phyloP scores from a whole-genome alignment of 1,140 invertebrate species.

The Heliconius hewitsoni region DNA sequence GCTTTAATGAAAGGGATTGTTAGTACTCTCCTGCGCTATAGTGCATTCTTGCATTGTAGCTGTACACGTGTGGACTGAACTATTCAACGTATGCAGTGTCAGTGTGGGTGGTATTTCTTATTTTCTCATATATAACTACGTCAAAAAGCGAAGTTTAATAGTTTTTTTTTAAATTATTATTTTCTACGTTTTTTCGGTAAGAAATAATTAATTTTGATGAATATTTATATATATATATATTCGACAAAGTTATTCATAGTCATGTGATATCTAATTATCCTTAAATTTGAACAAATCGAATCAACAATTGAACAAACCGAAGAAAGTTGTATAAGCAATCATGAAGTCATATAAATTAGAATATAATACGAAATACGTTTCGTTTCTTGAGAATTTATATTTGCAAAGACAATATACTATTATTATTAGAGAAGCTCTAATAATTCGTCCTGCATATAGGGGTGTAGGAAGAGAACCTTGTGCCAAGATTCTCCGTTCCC shows the following conservation, averaged over 20 bases:
- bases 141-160: neutral
- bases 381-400: neutral
- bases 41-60: neutral
- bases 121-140: neutral
- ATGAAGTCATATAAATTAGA: neutral
- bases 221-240: too few species aligned
- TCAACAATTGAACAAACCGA: neutral
- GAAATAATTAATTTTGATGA: neutral
- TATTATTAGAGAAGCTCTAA: neutral
- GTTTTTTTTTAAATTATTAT: neutral
- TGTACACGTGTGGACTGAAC: neutral
- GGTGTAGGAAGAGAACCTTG: neutral
- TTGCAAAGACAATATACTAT: too few species aligned
- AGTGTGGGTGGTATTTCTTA: neutral
- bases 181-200: neutral
- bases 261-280: too few species aligned
- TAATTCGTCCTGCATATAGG: neutral
- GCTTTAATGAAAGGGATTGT: constrained; percentile 3
- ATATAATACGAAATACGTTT: neutral
- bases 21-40: neutral
- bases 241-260: too few species aligned
- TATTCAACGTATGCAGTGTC: neutral
- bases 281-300: too few species aligned
- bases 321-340: neutral
- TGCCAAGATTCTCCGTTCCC: neutral